phyloP scores from a whole-genome alignment of 2,797 vertebrate genomes.

The Catamblyrhynchus diadema region DNA sequence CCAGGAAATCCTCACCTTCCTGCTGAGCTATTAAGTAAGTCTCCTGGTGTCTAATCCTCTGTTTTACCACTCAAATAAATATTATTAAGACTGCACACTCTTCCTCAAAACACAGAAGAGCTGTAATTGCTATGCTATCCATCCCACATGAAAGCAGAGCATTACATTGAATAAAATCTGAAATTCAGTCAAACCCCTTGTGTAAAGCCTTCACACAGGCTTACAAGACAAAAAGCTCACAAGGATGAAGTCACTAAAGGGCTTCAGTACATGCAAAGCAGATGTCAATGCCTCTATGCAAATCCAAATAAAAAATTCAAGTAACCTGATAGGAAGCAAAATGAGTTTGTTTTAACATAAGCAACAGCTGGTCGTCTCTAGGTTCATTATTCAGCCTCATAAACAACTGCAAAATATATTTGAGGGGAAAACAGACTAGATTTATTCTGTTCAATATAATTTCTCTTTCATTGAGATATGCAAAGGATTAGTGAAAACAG shows the following conservation, averaged over 20 bases:
- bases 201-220: neutral
- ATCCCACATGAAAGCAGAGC: neutral
- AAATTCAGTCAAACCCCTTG: neutral
- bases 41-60: neutral
- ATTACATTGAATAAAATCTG: neutral
- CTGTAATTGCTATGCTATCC: neutral
- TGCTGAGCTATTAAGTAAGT: neutral
- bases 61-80: neutral
- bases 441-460: neutral
- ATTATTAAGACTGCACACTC: neutral
- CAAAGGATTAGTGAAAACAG: neutral
- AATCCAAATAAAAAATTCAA: constrained; percentile 2
- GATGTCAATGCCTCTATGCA: neutral
- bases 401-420: neutral
- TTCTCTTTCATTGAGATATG: neutral
- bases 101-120: neutral
- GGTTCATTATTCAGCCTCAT: neutral
- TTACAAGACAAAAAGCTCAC: neutral
- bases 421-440: neutral
- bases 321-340: constrained; percentile 16
- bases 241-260: neutral
- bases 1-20: neutral
- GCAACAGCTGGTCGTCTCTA: constrained; percentile 29
- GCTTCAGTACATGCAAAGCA: neutral
- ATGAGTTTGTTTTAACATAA: constrained; percentile 25